Conservation (phyloP, 1,140 invertebrate genomes). For the Ips typographus region DNA sequence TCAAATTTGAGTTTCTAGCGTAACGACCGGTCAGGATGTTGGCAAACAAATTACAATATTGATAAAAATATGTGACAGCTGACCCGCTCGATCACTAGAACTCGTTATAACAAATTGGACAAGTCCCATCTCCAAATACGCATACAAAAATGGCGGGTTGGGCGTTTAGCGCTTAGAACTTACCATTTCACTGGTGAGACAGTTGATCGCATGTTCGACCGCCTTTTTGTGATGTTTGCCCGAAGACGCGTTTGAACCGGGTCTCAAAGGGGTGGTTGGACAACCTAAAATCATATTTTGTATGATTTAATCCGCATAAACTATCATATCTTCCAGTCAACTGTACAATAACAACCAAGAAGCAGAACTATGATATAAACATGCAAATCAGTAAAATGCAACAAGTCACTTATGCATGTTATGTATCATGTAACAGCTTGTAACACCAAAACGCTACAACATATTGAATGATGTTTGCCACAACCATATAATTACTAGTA, state of each 20-base stretch:
- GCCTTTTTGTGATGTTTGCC: constrained; percentile 57
- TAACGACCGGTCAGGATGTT: neutral
- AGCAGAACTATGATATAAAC: no score
- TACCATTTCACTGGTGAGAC: constrained; percentile 79
- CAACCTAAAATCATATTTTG: constrained; percentile 51
- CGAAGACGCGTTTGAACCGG: constrained; percentile 41
- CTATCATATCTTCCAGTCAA: no score
- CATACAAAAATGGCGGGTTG: neutral
- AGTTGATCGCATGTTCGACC: constrained; percentile 71
- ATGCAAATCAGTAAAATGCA: no score
- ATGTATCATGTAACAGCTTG: no score
- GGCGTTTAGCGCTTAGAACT: constrained; percentile 51
- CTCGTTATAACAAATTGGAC: neutral
- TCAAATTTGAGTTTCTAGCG: no score
- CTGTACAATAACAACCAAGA: no score
- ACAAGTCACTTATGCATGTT: no score
- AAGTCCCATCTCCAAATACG: neutral
- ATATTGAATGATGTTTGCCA: no score
- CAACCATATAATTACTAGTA: no score
- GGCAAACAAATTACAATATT: neutral
- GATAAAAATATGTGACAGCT: neutral
- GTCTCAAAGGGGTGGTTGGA: constrained; percentile 58
- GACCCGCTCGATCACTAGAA: neutral
- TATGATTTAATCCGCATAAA: no score
- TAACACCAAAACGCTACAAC: no score